Evolutionary conservation across 2,888 invertebrate genomes (phyloP).

Genomic region (Stramonita haemastoma): DNA sequence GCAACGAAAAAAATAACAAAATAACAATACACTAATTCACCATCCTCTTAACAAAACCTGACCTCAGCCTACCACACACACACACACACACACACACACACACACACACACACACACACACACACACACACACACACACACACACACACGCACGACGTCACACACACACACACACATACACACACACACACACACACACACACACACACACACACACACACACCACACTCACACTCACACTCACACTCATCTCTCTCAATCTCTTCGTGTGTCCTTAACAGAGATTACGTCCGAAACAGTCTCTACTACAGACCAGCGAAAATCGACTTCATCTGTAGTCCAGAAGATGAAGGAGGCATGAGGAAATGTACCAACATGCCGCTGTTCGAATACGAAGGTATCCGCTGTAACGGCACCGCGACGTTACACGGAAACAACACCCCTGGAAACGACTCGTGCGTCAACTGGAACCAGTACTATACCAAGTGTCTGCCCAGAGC

Average conservation of each 20-base stretch:
- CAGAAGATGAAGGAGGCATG: conserved; percentile 95
- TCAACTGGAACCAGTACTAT: conserved; percentile 99
- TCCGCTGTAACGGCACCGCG: conserved; percentile 84
- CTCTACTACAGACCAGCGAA: conserved; percentile 27
- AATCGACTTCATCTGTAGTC: conserved; percentile 95
- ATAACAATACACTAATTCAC: too few species aligned
- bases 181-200: not conserved
- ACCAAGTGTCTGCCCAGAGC: conserved; percentile 94
- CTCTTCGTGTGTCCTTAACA: not conserved
- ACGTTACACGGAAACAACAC: conserved; percentile 81
- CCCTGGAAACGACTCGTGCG: conserved; percentile 83
- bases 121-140: not conserved
- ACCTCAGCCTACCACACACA: too few species aligned
- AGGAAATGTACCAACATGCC: conserved; percentile 82
- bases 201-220: not conserved
- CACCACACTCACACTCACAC: not conserved
- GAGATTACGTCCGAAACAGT: not conserved
- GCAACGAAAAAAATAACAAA: too few species aligned
- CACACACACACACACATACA: not conserved
- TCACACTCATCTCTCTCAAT: not conserved
- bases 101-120: not conserved
- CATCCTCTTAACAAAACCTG: too few species aligned
- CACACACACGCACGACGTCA: not conserved
- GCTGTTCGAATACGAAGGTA: conserved; percentile 83
- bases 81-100: too few species aligned